phyloP scores from a whole-genome alignment of 2,797 vertebrate genomes.

The Sebastolobus alascanus region DNA sequence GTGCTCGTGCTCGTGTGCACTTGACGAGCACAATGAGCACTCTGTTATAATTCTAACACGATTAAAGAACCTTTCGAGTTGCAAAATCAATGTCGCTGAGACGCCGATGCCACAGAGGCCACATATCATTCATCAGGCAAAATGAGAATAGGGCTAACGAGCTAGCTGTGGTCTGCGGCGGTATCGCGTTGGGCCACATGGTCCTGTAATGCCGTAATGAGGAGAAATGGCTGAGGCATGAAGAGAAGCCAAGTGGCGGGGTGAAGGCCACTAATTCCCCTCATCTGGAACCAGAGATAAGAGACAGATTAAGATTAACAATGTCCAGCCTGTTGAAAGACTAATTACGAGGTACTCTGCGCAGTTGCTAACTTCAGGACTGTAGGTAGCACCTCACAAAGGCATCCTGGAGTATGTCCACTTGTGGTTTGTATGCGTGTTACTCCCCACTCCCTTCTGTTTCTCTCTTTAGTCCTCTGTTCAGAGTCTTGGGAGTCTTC shows the following conservation, averaged over 20 bases:
- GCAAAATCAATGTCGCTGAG: constrained; percentile 46
- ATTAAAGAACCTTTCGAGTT: constrained; percentile 55
- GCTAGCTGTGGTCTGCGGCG: constrained; percentile 36
- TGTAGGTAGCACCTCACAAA: constrained; percentile 56
- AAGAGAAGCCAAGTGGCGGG: constrained; percentile 64
- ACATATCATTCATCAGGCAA: constrained; percentile 69
- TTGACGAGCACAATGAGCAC: constrained; percentile 37
- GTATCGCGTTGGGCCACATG: constrained; percentile 73
- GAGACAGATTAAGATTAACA: constrained; percentile 80
- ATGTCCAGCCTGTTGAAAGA: constrained; percentile 73
- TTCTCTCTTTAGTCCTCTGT: constrained; percentile 30
- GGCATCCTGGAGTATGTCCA: constrained; percentile 25
- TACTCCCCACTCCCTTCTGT: background rate
- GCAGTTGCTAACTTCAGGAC: constrained; percentile 52
- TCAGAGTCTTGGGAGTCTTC: constrained; percentile 39
- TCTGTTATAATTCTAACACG: constrained; percentile 37
- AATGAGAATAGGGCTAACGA: constrained; percentile 67
- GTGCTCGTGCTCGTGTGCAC: constrained; percentile 5
- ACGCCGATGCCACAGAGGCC: constrained; percentile 39
- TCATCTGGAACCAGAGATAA: constrained; percentile 79
- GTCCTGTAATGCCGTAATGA: constrained; percentile 67
- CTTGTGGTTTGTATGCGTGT: constrained; percentile 37
- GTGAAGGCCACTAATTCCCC: constrained; percentile 74
- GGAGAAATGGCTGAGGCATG: constrained; percentile 69
- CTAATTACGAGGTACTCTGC: constrained; percentile 68